A percentile compares a stretch with the other conserved stretches of the same genome.
phyloP scores from a whole-genome alignment of 2,113 vertebrate genomes.

The Murina feae region DNA sequence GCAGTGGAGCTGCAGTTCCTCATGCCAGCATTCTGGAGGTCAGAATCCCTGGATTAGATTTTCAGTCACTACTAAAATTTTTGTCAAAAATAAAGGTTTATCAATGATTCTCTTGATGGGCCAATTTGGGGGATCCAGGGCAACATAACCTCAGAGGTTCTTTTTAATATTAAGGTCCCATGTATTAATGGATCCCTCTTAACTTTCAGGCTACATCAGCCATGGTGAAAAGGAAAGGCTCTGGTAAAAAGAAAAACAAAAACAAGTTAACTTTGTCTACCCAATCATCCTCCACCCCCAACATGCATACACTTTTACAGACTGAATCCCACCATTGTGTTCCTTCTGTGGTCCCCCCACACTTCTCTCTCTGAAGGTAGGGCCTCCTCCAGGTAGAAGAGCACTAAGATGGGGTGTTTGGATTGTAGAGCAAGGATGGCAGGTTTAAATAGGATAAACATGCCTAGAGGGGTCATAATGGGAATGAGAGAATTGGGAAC shows the following conservation, averaged over 20 bases:
- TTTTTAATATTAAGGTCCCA: background rate
- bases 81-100: background rate
- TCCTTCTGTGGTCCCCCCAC: background rate
- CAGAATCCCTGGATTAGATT: background rate
- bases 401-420: background rate
- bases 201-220: background rate
- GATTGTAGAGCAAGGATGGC: background rate
- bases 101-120: background rate
- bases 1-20: background rate
- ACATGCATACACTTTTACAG: background rate
- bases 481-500: background rate
- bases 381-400: background rate
- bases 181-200: background rate
- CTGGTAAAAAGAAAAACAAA: background rate
- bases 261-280: background rate
- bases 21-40: background rate
- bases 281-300: background rate
- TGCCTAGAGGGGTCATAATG: background rate
- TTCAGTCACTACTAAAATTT: background rate
- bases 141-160: background rate
- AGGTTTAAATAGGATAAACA: background rate
- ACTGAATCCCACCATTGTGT: background rate
- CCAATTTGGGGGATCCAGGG: background rate
- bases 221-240: background rate
- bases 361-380: background rate